These are phyloP conservation scores for Vanessa tameamea DNA, from an alignment of 1,140 invertebrate genomes.

Conservation along the genomic window DNA sequence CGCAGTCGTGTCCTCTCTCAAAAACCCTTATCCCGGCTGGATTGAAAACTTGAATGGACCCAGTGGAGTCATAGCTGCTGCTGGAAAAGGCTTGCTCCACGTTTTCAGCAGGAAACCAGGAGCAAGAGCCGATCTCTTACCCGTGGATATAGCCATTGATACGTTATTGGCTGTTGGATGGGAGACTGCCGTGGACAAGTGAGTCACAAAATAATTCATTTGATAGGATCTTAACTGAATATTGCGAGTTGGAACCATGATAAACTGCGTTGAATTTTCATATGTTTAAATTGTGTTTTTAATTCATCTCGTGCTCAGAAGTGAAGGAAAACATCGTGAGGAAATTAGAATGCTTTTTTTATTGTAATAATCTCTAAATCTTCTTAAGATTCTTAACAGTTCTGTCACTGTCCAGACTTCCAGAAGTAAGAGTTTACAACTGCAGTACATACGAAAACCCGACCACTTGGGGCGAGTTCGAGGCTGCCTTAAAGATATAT, in stretches of 20 bases:
- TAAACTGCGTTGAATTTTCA: too few relatives aligned
- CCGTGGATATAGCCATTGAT: constrained; percentile 91
- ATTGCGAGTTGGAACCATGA: too few relatives aligned
- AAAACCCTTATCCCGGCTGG: constrained; percentile 84
- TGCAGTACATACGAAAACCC: constrained; percentile 67
- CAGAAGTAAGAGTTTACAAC: constrained; percentile 65
- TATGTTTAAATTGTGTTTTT: too few relatives aligned
- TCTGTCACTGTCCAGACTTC: constrained; percentile 43
- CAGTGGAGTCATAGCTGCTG: constrained; percentile 85
- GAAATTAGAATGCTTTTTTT: too few relatives aligned
- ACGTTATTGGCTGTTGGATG: constrained; percentile 88
- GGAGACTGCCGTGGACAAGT: constrained; percentile 78
- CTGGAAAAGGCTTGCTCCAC: constrained; percentile 87
- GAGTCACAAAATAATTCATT: constrained; percentile 10
- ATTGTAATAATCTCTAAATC: too few relatives aligned
- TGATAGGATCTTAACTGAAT: too few relatives aligned
- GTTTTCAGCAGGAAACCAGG: constrained; percentile 83
- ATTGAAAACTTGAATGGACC: constrained; percentile 96
- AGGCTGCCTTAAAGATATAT: constrained; percentile 37
- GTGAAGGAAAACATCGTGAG: too few relatives aligned
- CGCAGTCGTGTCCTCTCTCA: constrained; percentile 61
- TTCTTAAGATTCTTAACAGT: not conserved
- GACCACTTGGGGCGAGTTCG: constrained; percentile 60
- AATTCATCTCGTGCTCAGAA: too few relatives aligned
- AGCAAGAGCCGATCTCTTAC: constrained; percentile 85